These are phyloP conservation scores for Caenorhabditis doughertyi DNA, from an alignment of 2,888 invertebrate species.

Conservation along the genomic window DNA sequence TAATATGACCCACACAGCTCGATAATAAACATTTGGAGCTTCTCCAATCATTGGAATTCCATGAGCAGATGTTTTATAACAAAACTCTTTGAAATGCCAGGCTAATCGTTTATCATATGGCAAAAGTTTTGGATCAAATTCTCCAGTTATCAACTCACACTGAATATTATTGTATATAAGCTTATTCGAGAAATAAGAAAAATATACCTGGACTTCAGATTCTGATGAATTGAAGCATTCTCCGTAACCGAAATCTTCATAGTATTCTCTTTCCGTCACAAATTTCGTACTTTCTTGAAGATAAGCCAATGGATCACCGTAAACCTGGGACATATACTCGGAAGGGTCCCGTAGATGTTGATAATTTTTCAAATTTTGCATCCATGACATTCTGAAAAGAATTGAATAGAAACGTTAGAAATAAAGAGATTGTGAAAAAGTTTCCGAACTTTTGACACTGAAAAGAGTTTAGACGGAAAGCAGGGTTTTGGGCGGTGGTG, in stretches of 20 bases:
- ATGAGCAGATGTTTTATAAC: constrained; percentile 81
- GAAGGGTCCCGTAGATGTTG: constrained; percentile 74
- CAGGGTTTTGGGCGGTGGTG: neutral
- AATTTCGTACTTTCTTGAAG: constrained; percentile 77
- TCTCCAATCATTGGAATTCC: constrained; percentile 82
- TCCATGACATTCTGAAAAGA: constrained; percentile 74
- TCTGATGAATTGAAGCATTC: constrained; percentile 77
- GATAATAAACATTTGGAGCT: constrained; percentile 78
- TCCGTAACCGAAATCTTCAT: constrained; percentile 78
- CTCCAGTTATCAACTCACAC: constrained; percentile 79
- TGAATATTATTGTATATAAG: constrained; percentile 27
- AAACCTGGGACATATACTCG: constrained; percentile 80
- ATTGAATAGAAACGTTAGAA: neutral
- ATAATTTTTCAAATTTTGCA: constrained; percentile 78
- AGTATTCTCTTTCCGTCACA: constrained; percentile 80
- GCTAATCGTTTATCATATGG: constrained; percentile 77
- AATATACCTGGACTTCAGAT: constrained; percentile 73
- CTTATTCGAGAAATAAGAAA: neutral
- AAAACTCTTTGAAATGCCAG: constrained; percentile 80
- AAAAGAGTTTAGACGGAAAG: neutral
- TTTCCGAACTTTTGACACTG: too few relatives aligned
- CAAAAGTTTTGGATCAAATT: constrained; percentile 78
- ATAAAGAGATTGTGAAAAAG: neutral
- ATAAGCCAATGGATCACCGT: constrained; percentile 78
- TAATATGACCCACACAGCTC: constrained; percentile 78